Conservation (phyloP, 2,797 vertebrate species). For the Pseudomugil gertrudae region DNA sequence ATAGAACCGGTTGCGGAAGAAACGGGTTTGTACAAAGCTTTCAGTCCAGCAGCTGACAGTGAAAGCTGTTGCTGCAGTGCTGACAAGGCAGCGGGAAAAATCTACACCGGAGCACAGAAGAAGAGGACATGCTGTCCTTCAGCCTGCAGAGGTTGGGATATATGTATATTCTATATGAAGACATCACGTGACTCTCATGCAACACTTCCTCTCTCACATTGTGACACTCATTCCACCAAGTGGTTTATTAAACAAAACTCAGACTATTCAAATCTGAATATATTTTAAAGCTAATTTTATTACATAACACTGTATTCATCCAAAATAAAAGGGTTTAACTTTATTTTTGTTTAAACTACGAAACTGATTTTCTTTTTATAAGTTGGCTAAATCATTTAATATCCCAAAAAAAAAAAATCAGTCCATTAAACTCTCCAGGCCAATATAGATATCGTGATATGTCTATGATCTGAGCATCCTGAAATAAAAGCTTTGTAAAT, state of each 20-base stretch:
- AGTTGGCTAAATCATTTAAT: background rate
- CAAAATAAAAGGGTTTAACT: background rate
- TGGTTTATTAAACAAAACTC: too few relatives aligned
- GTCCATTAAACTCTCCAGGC: background rate
- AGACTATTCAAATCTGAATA: too few relatives aligned
- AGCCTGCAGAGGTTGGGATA: background rate
- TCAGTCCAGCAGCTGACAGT: conserved; percentile 23
- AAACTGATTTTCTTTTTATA: background rate
- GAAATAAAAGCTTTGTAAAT: too few relatives aligned
- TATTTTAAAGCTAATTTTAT: background rate
- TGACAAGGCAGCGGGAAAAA: background rate
- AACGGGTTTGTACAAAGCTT: conserved; percentile 15
- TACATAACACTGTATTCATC: background rate
- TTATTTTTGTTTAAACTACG: background rate
- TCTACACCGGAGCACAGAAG: background rate
- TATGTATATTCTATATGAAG: conserved; percentile 9
- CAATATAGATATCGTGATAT: background rate
- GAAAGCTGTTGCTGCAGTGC: background rate
- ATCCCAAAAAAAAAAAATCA: background rate
- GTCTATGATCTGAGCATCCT: too few relatives aligned
- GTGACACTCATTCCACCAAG: too few relatives aligned
- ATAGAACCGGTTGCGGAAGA: conserved; percentile 9
- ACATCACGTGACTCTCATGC: background rate
- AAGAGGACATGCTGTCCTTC: background rate
- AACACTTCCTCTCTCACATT: conserved; percentile 8